Evolutionary conservation across 2,888 invertebrate genomes (phyloP).

Genomic region (Clepsis dumicolana): DNA sequence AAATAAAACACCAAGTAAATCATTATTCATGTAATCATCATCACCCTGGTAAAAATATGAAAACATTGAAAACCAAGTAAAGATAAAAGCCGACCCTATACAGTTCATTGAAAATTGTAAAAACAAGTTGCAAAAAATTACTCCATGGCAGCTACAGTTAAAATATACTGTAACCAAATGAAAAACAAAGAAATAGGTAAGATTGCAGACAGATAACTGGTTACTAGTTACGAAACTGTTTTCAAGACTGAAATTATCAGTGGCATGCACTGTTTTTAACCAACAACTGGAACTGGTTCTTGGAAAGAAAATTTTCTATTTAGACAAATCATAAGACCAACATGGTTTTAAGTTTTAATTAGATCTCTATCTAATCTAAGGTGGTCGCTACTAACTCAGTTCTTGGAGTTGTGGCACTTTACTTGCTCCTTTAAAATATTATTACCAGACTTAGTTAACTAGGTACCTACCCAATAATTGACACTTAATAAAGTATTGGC

Average conservation of each 20-base stretch:
- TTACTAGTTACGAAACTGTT: too few species aligned
- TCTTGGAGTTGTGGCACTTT: too few species aligned
- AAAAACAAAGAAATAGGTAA: not conserved
- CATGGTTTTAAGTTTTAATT: not conserved
- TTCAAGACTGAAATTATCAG: too few species aligned
- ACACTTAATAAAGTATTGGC: not conserved
- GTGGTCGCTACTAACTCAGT: not conserved
- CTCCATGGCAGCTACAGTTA: not conserved
- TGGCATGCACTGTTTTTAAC: too few species aligned
- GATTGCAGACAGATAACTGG: not conserved
- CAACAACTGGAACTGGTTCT: not conserved
- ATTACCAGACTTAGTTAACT: too few species aligned
- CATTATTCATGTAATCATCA: conserved; percentile 29
- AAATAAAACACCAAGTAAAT: conserved; percentile 11
- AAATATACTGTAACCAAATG: not conserved
- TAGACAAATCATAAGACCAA: not conserved
- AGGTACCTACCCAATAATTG: not conserved
- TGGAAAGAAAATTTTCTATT: not conserved
- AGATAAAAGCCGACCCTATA: not conserved
- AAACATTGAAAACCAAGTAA: conserved; percentile 9
- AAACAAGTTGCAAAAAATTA: not conserved
- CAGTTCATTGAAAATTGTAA: not conserved
- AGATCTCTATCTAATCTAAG: too few species aligned
- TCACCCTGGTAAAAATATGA: conserved; percentile 19
- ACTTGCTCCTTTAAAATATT: not conserved